Evolutionary conservation across 2,113 vertebrate species (phyloP).

Genomic region (Hippocampus barbouri): DNA sequence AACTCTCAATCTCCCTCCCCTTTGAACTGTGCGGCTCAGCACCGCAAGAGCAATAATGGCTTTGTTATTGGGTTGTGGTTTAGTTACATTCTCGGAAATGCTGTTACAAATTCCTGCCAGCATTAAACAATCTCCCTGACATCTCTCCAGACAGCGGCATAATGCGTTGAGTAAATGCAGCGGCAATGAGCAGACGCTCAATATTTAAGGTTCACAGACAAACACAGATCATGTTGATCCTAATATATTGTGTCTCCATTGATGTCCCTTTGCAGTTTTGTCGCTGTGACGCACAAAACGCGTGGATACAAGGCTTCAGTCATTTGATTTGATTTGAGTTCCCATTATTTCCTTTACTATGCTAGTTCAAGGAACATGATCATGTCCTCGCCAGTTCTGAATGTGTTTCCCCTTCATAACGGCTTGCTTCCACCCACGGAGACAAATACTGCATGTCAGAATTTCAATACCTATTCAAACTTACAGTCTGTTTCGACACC

Average conservation of each 20-base stretch:
- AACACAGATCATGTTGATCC: constrained; percentile 20
- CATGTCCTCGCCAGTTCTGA: neutral
- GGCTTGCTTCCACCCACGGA: constrained; percentile 4
- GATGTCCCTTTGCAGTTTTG: constrained; percentile 37
- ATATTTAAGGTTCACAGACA: constrained; percentile 44
- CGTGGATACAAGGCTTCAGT: constrained; percentile 2
- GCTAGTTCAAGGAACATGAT: constrained; percentile 3
- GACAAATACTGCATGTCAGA: neutral
- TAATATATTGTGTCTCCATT: constrained; percentile 19
- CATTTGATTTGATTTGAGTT: neutral
- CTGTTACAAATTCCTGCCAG: constrained; percentile 52
- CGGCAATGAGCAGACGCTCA: constrained; percentile 44
- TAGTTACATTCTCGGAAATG: constrained; percentile 58
- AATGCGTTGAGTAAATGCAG: constrained; percentile 60
- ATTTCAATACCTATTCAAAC: constrained; percentile 14
- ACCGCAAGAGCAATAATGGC: constrained; percentile 55
- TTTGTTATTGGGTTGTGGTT: constrained; percentile 63
- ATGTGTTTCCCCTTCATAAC: neutral
- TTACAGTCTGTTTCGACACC: constrained; percentile 6
- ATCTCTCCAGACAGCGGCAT: constrained; percentile 47
- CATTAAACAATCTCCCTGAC: constrained; percentile 2
- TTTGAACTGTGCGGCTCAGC: constrained; percentile 42
- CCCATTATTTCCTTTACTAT: constrained; percentile 1
- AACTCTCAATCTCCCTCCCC: constrained; percentile 31
- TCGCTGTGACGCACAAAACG: constrained; percentile 23